These are phyloP conservation scores for Plebejus anna DNA, from an alignment of 2,888 invertebrate genomes.

Conservation along the genomic window DNA sequence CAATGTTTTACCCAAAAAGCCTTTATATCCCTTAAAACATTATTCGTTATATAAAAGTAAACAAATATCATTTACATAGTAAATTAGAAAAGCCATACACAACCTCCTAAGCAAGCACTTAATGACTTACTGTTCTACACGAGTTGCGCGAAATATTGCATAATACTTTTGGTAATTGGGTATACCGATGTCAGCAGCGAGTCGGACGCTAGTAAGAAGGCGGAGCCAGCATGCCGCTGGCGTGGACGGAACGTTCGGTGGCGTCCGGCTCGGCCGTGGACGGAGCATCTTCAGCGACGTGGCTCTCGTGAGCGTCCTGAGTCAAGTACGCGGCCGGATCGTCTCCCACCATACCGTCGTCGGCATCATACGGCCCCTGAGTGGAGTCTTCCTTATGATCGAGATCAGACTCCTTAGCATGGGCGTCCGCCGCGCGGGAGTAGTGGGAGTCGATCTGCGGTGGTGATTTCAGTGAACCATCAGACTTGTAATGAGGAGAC, in stretches of 20 bases:
- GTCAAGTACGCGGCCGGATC: slow-evolving; percentile 75
- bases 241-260: slow-evolving; percentile 76
- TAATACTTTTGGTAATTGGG: slow-evolving; percentile 75
- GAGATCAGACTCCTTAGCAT: slow-evolving; percentile 60
- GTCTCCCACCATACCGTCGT: slow-evolving; percentile 77
- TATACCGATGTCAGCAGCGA: slow-evolving; percentile 56
- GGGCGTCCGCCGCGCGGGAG: slow-evolving; percentile 74
- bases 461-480: slow-evolving; percentile 71
- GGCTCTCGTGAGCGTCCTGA: slow-evolving; percentile 61
- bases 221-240: slow-evolving; percentile 77
- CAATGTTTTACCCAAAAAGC: slow-evolving; percentile 63
- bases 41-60: slow-evolving; percentile 47
- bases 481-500: slow-evolving; percentile 71
- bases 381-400: slow-evolving; percentile 74
- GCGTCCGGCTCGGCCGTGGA: slow-evolving; percentile 82
- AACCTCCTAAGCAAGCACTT: slow-evolving; percentile 56
- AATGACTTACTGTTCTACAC: slow-evolving; percentile 50
- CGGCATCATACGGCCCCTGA: slow-evolving; percentile 82
- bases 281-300: slow-evolving; percentile 66
- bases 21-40: slow-evolving; percentile 57
- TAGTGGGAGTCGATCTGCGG: slow-evolving; percentile 82
- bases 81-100: slow-evolving; percentile 44
- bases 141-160: slow-evolving; percentile 58
- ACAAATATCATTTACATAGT: slow-evolving; percentile 58
- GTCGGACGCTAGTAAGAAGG: slow-evolving; percentile 70